Conservation (phyloP, 2,113 vertebrate genomes). For the Pluvianellus socialis region DNA sequence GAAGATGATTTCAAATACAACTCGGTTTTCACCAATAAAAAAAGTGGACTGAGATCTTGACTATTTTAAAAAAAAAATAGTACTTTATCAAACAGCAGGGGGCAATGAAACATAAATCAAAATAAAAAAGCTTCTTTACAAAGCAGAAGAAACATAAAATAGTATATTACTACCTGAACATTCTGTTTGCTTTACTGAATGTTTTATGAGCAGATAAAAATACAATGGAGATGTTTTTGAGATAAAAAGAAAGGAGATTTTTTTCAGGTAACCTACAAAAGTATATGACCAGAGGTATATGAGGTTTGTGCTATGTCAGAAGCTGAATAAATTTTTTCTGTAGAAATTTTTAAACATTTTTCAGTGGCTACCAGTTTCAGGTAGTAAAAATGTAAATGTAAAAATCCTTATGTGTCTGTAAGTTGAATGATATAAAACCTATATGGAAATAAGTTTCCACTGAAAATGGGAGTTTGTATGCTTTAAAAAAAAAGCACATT, state of each 20-base stretch:
- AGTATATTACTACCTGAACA: conserved; percentile 1
- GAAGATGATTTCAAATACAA: not conserved
- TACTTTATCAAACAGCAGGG: conserved; percentile 53
- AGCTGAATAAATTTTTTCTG: not conserved
- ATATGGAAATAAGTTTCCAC: not conserved
- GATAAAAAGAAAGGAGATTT: not conserved
- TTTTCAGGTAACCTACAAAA: conserved; percentile 17
- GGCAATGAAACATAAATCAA: conserved; percentile 70
- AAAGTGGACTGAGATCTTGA: not conserved
- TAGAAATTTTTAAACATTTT: not conserved
- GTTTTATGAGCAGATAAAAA: conserved; percentile 34
- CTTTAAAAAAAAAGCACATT: not conserved
- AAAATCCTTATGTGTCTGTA: not conserved
- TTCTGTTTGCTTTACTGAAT: conserved; percentile 34
- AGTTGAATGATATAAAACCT: not conserved
- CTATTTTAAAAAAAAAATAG: not conserved
- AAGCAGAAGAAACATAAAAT: conserved; percentile 17
- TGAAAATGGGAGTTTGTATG: not conserved
- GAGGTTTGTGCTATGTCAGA: not conserved
- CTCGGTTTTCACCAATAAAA: not conserved
- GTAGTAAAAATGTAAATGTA: not conserved
- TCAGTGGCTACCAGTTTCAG: not conserved
- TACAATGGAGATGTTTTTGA: not conserved
- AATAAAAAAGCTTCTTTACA: conserved; percentile 2
- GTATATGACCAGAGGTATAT: not conserved